Evolutionary conservation across 2,797 vertebrate genomes (phyloP).

Genomic region (Florisuga fusca): DNA sequence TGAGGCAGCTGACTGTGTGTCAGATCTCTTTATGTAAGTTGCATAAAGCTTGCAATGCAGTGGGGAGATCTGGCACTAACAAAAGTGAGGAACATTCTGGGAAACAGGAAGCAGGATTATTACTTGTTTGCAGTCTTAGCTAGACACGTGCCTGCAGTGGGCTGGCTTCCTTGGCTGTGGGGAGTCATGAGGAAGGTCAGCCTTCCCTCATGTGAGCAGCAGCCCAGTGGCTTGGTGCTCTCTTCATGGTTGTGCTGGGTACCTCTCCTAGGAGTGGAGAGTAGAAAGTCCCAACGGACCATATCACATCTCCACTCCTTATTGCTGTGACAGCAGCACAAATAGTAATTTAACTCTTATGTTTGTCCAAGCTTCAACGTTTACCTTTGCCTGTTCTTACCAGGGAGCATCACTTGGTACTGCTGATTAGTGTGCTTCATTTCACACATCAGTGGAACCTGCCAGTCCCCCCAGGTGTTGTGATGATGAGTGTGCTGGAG

Average conservation of each 20-base stretch:
- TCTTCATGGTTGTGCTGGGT: background rate
- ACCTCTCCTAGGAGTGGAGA: background rate
- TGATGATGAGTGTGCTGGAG: background rate
- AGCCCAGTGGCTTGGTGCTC: background rate
- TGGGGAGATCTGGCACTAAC: background rate
- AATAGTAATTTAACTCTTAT: background rate
- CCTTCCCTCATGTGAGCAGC: background rate
- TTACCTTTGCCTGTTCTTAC: background rate
- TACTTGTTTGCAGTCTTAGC: background rate
- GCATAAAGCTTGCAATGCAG: background rate
- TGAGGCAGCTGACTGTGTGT: background rate
- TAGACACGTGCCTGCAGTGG: fast-evolving
- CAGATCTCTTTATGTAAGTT: background rate
- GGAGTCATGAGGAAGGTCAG: background rate
- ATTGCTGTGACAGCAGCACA: background rate
- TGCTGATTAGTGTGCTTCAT: background rate
- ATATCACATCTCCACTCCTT: background rate
- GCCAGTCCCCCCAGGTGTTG: background rate
- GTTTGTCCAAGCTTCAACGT: background rate
- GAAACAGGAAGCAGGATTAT: background rate
- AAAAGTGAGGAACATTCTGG: background rate
- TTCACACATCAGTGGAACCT: background rate
- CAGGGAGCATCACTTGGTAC: background rate
- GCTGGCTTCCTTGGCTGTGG: background rate
- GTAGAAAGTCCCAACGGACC: background rate